These are phyloP conservation scores for Symphodus melops DNA, from an alignment of 2,113 vertebrate species.

Conservation along the genomic window DNA sequence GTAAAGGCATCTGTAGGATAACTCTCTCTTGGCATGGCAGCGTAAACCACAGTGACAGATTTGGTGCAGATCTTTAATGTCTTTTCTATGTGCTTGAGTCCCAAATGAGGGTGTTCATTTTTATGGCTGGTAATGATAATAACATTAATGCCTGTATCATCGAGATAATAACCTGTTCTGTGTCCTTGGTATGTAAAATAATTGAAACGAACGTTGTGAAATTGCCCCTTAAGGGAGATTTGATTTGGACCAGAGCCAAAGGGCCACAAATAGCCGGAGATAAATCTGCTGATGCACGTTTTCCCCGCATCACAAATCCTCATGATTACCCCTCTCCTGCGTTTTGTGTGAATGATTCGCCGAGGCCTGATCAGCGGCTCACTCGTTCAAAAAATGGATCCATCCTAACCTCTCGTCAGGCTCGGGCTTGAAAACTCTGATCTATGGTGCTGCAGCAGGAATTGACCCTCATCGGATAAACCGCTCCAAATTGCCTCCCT, in stretches of 20 bases:
- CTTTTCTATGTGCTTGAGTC: conserved; percentile 34
- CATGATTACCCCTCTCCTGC: conserved; percentile 68
- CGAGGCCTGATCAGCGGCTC: conserved; percentile 61
- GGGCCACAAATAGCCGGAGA: conserved; percentile 63
- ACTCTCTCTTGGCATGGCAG: conserved; percentile 39
- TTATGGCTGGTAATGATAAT: conserved; percentile 51
- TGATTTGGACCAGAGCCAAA: conserved; percentile 55
- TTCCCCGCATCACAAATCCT: conserved; percentile 73
- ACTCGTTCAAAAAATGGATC: conserved; percentile 73
- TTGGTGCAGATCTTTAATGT: conserved; percentile 51
- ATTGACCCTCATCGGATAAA: conserved; percentile 85
- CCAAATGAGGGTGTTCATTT: conserved; percentile 53
- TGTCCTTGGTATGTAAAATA: conserved; percentile 66
- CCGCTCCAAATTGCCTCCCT: conserved; percentile 82
- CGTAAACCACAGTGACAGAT: conserved; percentile 48
- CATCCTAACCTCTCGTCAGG: conserved; percentile 60
- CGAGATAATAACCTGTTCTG: conserved; percentile 47
- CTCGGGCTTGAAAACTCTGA: conserved; percentile 74
- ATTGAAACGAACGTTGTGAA: conserved; percentile 60
- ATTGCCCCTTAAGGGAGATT: conserved; percentile 62
- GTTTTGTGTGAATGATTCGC: conserved; percentile 74
- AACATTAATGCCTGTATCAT: conserved; percentile 53
- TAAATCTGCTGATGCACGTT: conserved; percentile 71
- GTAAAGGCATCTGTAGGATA: conserved; percentile 67
- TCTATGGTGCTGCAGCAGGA: conserved; percentile 76